Evolutionary conservation across 2,113 vertebrate genomes (phyloP), one percentile per base, ranked within the genome.

Genomic region (Vombatus ursinus): DNA sequence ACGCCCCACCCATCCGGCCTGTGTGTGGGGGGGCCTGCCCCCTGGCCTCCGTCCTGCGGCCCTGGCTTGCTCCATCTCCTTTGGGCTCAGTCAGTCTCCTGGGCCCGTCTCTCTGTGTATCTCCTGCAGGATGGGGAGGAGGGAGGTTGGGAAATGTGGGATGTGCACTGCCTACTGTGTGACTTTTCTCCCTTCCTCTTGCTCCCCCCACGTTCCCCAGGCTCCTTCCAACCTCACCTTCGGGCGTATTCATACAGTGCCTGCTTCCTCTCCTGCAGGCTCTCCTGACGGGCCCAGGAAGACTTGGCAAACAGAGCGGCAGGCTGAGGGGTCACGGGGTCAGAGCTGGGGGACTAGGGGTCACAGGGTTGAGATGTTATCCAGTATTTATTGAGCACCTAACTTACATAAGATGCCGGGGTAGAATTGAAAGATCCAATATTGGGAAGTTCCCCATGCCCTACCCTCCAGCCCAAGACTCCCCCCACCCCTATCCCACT

Each of bases 241-340:
- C 99, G 99, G 90, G 99, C 99, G 1, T 99, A 99, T 95, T 99
- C 99, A 12, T 99, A 99, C 95, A 99, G 97, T 0, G 99, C 99
- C 91, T 99, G 99, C 98, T 99, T 99, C 96, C 99, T 99, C 94
- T 99, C 99, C 97, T 99, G 99, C 94, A 99, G 98, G 96, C 99
- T 99, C 98, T 99, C 98, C 95, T 99, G 99, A 97, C 99, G 99
- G 98, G 99, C 99, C 97, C 97, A 97, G 0, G 99, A 99, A 95
- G 99, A 99, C 98, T 98, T 99, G 89, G 99, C 99, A 98, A 99
- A 99, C 97, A 98, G 98, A 96, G 98, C 98, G 98, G 98, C 97
- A 97, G 98, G 98, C 99, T 99, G 98, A 96, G 93, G 96, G 92
- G 84, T 92, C 93, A 91, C 93, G 90, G 44, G 68, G 96, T 96